Conservation (phyloP, 2,113 vertebrate species). For the Macrotis lagotis region DNA sequence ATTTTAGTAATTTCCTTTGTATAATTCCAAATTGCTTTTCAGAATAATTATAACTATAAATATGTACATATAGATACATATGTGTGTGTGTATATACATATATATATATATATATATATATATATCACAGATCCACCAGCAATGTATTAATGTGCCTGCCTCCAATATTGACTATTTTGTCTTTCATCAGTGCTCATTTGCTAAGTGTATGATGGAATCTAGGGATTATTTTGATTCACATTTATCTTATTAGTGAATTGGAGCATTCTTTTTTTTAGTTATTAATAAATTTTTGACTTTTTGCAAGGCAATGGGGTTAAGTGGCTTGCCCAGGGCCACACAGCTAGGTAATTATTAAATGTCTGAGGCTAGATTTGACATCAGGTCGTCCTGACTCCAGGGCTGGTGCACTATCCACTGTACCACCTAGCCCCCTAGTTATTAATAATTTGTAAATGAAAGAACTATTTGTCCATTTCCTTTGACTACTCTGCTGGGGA, state of each 20-base stretch:
- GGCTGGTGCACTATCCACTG: too few relatives aligned
- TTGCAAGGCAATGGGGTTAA: too few relatives aligned
- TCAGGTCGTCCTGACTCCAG: too few relatives aligned
- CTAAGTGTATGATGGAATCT: background rate
- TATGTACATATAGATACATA: too few relatives aligned
- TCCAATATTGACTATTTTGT: background rate
- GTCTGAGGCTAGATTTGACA: too few relatives aligned
- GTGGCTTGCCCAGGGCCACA: too few relatives aligned
- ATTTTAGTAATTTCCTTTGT: background rate
- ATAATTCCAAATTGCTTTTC: background rate
- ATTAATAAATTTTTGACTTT: too few relatives aligned
- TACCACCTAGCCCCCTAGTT: too few relatives aligned
- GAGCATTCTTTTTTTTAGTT: background rate
- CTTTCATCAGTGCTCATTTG: background rate
- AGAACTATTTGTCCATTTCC: background rate
- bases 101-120: too few relatives aligned
- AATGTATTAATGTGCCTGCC: background rate
- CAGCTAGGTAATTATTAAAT: too few relatives aligned
- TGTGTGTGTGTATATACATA: too few relatives aligned
- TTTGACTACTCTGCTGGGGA: background rate
- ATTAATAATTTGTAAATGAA: background rate
- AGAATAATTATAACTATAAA: background rate
- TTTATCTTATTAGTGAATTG: background rate
- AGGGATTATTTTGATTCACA: background rate
- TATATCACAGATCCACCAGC: background rate